Base-by-base conservation (phyloP, 2,797 vertebrate genomes). In the Hypotaenidia philippensis region DNA sequence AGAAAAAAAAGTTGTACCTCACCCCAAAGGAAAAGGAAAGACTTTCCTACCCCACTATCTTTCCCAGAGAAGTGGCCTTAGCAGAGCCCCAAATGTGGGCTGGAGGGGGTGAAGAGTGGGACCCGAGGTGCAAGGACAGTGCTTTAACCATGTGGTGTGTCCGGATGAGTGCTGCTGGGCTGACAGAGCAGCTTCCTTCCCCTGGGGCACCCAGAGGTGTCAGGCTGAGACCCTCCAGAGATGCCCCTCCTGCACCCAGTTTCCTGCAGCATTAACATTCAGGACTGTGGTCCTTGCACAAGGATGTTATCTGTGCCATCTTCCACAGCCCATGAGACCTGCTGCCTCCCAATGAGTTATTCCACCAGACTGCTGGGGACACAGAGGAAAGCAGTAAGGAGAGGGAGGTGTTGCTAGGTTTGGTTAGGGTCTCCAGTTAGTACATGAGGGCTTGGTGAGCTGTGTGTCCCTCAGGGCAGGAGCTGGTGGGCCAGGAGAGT, bases 361-460 rank as follows among this genome's bases (percentile, higher is more conserved):
- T 63, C 22, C 21, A 10, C 2, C 41, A 23, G 13, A 26, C 66
- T 87, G 2, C 23, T 47, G 31, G 25, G 29, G 8, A n/a, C 3
- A 2, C 34, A 27, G 56, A 52, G 45, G 27, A 61, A 52, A 45
- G 25, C 15, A 8, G 21, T 15, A 59, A 89, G 13, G 55, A 65
- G 26, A 27, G 8, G 76, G 45, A 26, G 14, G 10, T 22, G 12
- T 40, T 9, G 1, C 23, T 59, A 56, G 31, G 20, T 9, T 55
- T 2, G 3, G 27, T 23, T 60, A 63, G 2, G 8, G 4, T 32
- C 75, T 29, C 9, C 5, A 9, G 2, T 6, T 36, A 41, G 23
- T 16, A 55, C 16, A 3, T 5, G 0, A 0, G 38, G 20, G 0
- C 19, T 68, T 22, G 19, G 32, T 27, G 29, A 57, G 11, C 4